Evolutionary conservation across 2,113 vertebrate species (phyloP), one percentile per base, ranked within the genome.

Genomic region (Lipotes vexillifer): DNA sequence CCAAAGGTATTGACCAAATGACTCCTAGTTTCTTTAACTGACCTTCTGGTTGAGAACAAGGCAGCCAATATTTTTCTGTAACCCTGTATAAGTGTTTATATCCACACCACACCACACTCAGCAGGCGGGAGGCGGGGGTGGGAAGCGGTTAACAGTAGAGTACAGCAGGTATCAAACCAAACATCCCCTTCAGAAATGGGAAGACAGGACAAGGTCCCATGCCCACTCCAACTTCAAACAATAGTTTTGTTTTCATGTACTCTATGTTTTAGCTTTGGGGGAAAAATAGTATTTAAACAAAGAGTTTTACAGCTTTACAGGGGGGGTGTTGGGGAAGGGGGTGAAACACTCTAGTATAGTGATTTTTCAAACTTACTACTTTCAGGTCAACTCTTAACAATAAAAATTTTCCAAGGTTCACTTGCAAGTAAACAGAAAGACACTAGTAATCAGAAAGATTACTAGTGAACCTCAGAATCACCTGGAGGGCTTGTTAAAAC

Each of bases 241-340:
- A 38, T 27, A 65, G 52, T 41, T 90, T 33, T 68, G 1, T 52
- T 68, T 46, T 78, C 46, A 44, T 36, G 21, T n/a, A 74, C 46
- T 55, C n/a, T 27, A 77, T 65, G 17, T 78, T 82, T n/a, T 49
- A 49, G 38, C 29, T 94, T 77, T 17, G 82, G 11, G 44, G 8
- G 38, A 61, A 94, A 69, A 69, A 66, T 25, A 63, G 25, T 29
- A 68, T 63, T 84, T 88, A 86, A 89, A 68, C 38, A 68, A 87
- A 82, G 14, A 31, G 23, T 55, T 93, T 74, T 88, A 57, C 2
- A 41, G 17, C 41, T 77, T 89, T 87, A 65, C 66, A 52, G 46
- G 52, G 15, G 49, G 20, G 0, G 33, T 12, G 2, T 14, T 8
- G 14, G 41, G 3, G 23, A 8, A 49, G 4, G 31, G 23, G 27